These are phyloP conservation scores for Leptinotarsa tumamoca DNA, from an alignment of 2,888 invertebrate species.

Conservation along the genomic window DNA sequence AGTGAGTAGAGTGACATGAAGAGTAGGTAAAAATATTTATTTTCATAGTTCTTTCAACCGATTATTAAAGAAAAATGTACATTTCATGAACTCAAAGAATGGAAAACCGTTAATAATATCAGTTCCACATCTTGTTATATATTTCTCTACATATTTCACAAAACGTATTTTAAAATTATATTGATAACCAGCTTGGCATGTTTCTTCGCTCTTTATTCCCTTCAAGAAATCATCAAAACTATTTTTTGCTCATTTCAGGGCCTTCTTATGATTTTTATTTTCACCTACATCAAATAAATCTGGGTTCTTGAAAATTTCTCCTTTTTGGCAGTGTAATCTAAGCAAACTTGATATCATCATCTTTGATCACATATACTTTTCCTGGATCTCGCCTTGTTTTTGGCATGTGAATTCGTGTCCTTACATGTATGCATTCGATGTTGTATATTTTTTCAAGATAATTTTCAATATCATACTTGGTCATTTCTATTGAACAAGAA, in stretches of 20 bases:
- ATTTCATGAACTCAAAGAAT: no score
- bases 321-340: conserved; percentile 61
- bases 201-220: conserved; percentile 78
- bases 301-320: conserved; percentile 81
- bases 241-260: conserved; percentile 74
- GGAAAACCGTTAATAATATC: neutral
- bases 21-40: no score
- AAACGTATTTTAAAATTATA: conserved; percentile 65
- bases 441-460: conserved; percentile 97
- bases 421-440: conserved; percentile 81
- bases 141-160: neutral
- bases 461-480: conserved; percentile 86
- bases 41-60: no score
- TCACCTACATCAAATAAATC: conserved; percentile 72
- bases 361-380: conserved; percentile 79
- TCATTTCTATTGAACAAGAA: conserved; percentile 95
- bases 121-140: neutral
- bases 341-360: conserved; percentile 73
- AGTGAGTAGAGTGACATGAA: no score
- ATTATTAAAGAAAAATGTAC: no score
- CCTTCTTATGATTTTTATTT: conserved; percentile 71
- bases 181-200: conserved; percentile 83
- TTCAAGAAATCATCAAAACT: conserved; percentile 72
- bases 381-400: conserved; percentile 72
- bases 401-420: conserved; percentile 81